Conservation (phyloP, 2,888 invertebrate genomes). For the Amphipoea oculea region DNA sequence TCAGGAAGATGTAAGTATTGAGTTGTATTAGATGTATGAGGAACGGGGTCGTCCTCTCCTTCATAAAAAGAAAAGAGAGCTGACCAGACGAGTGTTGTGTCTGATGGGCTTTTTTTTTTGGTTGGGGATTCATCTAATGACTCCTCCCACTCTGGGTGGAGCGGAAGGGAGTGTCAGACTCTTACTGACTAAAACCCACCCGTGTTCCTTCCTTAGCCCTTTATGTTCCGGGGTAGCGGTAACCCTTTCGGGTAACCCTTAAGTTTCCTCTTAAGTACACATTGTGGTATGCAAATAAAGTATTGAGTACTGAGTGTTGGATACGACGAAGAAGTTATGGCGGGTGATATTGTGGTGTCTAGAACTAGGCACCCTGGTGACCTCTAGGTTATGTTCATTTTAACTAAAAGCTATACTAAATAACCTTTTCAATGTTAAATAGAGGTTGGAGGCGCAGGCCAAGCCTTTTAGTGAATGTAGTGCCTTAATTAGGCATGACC, state of each 20-base stretch:
- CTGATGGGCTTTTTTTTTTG: neutral
- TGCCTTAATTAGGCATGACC: conserved; percentile 23
- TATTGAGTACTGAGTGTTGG: too few relatives aligned
- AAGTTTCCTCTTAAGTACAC: too few relatives aligned
- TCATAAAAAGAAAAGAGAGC: neutral
- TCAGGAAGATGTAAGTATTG: conserved; percentile 89
- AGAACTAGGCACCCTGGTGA: neutral
- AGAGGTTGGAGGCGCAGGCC: conserved; percentile 14
- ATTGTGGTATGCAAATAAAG: too few relatives aligned
- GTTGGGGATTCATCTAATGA: too few relatives aligned
- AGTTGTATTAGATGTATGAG: neutral
- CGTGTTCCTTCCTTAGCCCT: too few relatives aligned
- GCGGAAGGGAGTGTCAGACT: too few relatives aligned
- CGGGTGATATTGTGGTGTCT: neutral
- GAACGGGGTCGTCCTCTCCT: neutral
- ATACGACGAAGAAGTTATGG: too few relatives aligned
- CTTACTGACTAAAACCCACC: too few relatives aligned
- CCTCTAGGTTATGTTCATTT: neutral
- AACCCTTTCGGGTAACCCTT: too few relatives aligned
- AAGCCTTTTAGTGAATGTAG: conserved; percentile 37
- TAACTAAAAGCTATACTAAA: neutral
- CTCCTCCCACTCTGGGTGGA: too few relatives aligned
- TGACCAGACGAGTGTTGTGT: neutral
- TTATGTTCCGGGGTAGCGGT: too few relatives aligned
- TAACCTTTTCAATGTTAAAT: conserved; percentile 19